These are phyloP conservation scores for Prenolepis imparis DNA, from an alignment of 2,888 invertebrate genomes.

Conservation along the genomic window DNA sequence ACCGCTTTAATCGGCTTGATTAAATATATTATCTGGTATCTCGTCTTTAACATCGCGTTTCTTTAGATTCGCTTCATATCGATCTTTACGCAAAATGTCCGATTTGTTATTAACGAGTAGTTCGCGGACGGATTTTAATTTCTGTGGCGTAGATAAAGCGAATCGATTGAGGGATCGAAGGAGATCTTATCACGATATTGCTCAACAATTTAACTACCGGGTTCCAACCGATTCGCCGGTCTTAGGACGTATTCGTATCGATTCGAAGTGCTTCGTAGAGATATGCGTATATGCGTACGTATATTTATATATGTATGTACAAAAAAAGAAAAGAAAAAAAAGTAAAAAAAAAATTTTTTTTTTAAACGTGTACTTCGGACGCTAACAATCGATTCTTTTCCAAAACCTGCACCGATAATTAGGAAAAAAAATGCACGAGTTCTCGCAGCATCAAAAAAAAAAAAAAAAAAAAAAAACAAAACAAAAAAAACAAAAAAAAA, in stretches of 20 bases:
- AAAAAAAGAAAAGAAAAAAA: neutral
- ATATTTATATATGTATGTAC: conserved; percentile 11
- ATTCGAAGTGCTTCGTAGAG: conserved; percentile 29
- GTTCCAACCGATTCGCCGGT: conserved; percentile 49
- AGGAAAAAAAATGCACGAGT: neutral
- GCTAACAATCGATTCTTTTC: conserved; percentile 17
- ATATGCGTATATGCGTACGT: neutral
- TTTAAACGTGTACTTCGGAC: conserved; percentile 30
- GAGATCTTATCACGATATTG: conserved; percentile 57
- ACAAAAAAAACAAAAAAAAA: neutral
- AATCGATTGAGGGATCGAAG: conserved; percentile 3
- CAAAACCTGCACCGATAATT: conserved; percentile 49
- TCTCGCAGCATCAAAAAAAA: neutral
- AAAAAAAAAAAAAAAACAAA: no score
- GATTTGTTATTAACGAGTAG: neutral
- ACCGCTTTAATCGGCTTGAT: neutral
- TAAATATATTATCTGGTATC: conserved; percentile 12
- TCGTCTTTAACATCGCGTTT: conserved; percentile 4
- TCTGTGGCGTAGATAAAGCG: conserved; percentile 29
- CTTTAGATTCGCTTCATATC: conserved; percentile 11
- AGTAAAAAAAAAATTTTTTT: conserved; percentile 21
- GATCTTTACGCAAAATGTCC: neutral
- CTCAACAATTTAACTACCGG: conserved; percentile 38
- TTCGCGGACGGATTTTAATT: conserved; percentile 33
- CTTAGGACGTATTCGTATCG: conserved; percentile 55